A percentile compares a stretch with the other conserved stretches of the same genome.
Evolutionary conservation across 1,140 invertebrate genomes (phyloP).

Genomic region (Heliothis virescens): DNA sequence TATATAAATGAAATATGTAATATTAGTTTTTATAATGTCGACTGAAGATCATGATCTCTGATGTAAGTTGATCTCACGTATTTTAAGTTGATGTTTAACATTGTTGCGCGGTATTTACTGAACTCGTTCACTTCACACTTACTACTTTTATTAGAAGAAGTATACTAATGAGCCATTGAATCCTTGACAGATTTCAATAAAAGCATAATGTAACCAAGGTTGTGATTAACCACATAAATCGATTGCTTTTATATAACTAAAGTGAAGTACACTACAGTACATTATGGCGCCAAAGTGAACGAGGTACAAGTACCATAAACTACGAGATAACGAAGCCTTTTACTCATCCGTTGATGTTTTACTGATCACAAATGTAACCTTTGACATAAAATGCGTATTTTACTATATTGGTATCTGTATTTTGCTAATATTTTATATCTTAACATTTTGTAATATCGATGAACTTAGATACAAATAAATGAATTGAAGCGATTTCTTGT

Average conservation of each 20-base stretch:
- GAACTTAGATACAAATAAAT: slow-evolving; percentile 68
- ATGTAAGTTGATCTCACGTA: slow-evolving; percentile 77
- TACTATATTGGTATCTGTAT: slow-evolving; percentile 56
- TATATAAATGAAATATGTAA: slow-evolving; percentile 38
- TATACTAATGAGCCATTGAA: neutral
- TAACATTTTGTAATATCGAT: slow-evolving; percentile 58
- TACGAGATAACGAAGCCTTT: slow-evolving; percentile 11
- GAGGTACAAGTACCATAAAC: neutral
- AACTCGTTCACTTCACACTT: slow-evolving; percentile 21
- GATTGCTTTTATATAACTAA: neutral
- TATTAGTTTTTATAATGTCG: slow-evolving; percentile 56
- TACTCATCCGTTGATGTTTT: slow-evolving; percentile 1
- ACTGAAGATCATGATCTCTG: slow-evolving; percentile 80
- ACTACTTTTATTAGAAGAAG: too few relatives aligned
- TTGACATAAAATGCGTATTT: slow-evolving; percentile 50
- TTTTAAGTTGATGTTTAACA: slow-evolving; percentile 60
- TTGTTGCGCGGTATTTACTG: slow-evolving; percentile 21
- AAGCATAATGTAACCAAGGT: slow-evolving; percentile 14
- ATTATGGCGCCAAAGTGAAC: neutral
- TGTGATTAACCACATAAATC: slow-evolving; percentile 6
- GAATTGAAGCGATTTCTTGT: slow-evolving; percentile 49
- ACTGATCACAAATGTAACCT: slow-evolving; percentile 8
- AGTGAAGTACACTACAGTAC: neutral
- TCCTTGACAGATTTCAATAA: neutral
- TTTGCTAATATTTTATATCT: slow-evolving; percentile 58